Evolutionary conservation across 2,888 invertebrate genomes (phyloP), one percentile per base, ranked within the genome.

Genomic region (Drosophila infuscata): DNA sequence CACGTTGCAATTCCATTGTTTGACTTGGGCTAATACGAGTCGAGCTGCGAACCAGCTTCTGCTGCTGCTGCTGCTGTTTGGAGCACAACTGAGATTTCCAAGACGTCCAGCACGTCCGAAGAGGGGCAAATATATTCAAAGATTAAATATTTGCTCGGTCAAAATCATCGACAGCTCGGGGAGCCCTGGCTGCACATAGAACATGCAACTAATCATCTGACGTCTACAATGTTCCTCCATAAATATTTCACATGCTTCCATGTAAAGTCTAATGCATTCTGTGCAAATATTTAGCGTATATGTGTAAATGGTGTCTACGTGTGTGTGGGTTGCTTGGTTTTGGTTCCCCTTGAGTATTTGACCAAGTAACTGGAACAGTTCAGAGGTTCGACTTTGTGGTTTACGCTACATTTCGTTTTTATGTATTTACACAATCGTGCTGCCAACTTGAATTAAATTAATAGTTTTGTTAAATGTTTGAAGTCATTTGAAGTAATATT

Each of bases 131-230:
- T 82, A 83, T 81, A 82, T 74, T 71, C 82, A 62, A 65, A 82
- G 89, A 84, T 84, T 84, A 89, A 84, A 84, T 84, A 84, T 84
- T 84, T 84, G 84, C 88, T 68, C 63, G 84, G 79, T 82, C 82
- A 79, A 82, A 84, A 87, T 74, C 84, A 82, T 89, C 72, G 75
- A 76, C 82, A 89, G 79, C 76, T 70, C 52, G 52, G 75, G 70
- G 66, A 67, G 67, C 63, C 29, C 30, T 33, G 52, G 32, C 65
- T 48, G 58, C 60, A 41, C 68, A 68, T 43, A 20, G 72, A 60
- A 89, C 84, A 89, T 84, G 88, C 89, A 84, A 89, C 84, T 84
- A 84, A 84, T 89, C 84, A 84, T 89, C 76, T 87, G 82, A 87
- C 82, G 70, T 84, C 66, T 74, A 56, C 79, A 78, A 73, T 69